Conservation (phyloP, 2,797 vertebrate genomes). For the Hydrolagus colliei region DNA sequence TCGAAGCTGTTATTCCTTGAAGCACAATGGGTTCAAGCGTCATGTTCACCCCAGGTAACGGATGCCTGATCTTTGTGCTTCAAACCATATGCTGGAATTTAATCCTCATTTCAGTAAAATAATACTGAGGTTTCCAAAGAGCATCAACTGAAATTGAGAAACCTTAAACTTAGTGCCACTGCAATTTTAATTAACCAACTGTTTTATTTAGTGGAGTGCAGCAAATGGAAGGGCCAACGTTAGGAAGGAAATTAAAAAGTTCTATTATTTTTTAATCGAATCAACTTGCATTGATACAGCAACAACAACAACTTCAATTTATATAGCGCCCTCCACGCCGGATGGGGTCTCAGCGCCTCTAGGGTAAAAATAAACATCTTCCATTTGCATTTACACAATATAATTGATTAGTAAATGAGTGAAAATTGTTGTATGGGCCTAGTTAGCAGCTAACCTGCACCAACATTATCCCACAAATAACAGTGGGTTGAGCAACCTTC, state of each 20-base stretch:
- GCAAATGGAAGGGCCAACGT: neutral
- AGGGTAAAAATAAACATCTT: too few species aligned
- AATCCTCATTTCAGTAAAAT: slow-evolving; percentile 67
- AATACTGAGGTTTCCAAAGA: slow-evolving; percentile 53
- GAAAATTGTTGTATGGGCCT: too few species aligned
- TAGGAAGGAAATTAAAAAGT: neutral
- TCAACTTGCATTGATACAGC: too few species aligned
- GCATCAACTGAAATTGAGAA: slow-evolving; percentile 59
- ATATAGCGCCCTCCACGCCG: too few species aligned
- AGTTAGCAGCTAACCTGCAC: too few species aligned
- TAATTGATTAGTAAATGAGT: too few species aligned
- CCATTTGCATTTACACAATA: too few species aligned
- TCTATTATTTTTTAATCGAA: too few species aligned
- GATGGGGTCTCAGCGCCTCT: too few species aligned
- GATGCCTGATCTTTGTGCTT: slow-evolving; percentile 43
- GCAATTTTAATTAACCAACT: slow-evolving; percentile 17
- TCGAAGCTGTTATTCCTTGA: neutral
- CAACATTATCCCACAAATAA: too few species aligned
- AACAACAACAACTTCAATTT: too few species aligned
- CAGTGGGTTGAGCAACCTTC: too few species aligned
- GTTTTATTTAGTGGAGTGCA: slow-evolving; percentile 6
- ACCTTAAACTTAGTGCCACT: slow-evolving; percentile 49
- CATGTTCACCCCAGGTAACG: neutral
- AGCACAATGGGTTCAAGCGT: neutral
- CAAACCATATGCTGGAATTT: slow-evolving; percentile 60